phyloP scores from a whole-genome alignment of 2,113 vertebrate genomes.

The Nycticryphes semicollaris region DNA sequence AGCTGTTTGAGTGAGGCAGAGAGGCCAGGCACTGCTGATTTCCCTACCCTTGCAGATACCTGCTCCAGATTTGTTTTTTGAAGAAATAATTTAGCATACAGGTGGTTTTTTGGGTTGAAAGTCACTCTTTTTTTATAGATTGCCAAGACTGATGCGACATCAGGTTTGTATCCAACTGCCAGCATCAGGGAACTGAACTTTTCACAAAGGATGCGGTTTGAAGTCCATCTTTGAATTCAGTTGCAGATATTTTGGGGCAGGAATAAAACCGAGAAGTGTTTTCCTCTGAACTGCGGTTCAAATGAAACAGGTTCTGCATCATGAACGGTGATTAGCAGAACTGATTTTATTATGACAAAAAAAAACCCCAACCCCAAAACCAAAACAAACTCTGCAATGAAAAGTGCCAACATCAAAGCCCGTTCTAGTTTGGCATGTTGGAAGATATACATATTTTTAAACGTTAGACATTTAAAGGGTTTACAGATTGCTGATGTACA shows the following conservation, averaged over 20 bases:
- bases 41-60: slow-evolving; percentile 44
- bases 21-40: slow-evolving; percentile 3
- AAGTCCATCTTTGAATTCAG: neutral
- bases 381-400: accelerated
- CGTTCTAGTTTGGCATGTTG: neutral
- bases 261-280: neutral
- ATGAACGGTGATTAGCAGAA: slow-evolving; percentile 16
- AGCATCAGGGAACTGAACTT: neutral
- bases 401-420: neutral
- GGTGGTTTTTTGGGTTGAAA: slow-evolving; percentile 47
- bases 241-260: neutral
- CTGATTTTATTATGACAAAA: neutral
- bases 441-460: neutral
- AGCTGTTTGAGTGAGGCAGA: slow-evolving; percentile 40
- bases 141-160: neutral
- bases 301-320: neutral
- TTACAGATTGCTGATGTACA: neutral
- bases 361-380: neutral
- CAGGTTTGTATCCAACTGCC: neutral
- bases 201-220: neutral
- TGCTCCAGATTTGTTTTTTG: slow-evolving; percentile 19
- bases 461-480: slow-evolving; percentile 21
- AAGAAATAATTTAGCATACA: slow-evolving; percentile 44
- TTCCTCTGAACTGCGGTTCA: slow-evolving; percentile 12
- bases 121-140: neutral